Evolutionary conservation across 2,888 invertebrate genomes (phyloP).

Genomic region (Eustalomyia histrio): DNA sequence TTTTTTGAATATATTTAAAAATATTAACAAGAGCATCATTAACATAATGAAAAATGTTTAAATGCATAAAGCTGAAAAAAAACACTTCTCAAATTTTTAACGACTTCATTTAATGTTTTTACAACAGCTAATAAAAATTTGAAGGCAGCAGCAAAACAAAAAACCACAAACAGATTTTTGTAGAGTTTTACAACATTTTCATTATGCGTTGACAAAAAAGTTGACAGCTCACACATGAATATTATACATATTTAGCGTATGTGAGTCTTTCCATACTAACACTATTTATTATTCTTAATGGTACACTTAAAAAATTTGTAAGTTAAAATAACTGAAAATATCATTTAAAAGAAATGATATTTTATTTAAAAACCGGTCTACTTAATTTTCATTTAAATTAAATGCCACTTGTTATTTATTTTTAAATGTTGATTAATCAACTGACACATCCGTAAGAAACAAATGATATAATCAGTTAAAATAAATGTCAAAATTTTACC

Average conservation of each 20-base stretch:
- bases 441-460: too few relatives aligned
- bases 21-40: slow-evolving; percentile 76
- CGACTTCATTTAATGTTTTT: slow-evolving; percentile 76
- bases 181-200: slow-evolving; percentile 61
- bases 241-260: slow-evolving; percentile 13
- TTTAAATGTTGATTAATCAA: too few relatives aligned
- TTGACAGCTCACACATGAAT: slow-evolving; percentile 52
- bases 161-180: slow-evolving; percentile 31
- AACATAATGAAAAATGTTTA: slow-evolving; percentile 67
- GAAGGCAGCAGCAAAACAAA: slow-evolving; percentile 9
- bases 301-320: too few relatives aligned
- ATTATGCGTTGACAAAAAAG: slow-evolving; percentile 66
- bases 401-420: too few relatives aligned
- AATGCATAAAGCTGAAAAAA: slow-evolving; percentile 33
- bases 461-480: too few relatives aligned
- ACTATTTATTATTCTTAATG: too few relatives aligned
- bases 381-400: too few relatives aligned
- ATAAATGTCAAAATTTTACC: too few relatives aligned
- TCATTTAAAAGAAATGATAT: too few relatives aligned
- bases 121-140: slow-evolving; percentile 38
- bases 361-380: too few relatives aligned
- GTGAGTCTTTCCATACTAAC: too few relatives aligned
- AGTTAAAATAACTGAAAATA: too few relatives aligned
- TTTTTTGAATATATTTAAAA: slow-evolving; percentile 54
- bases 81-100: slow-evolving; percentile 70